A percentile compares a stretch with the other conserved stretches of the same genome.
Conservation (phyloP, 2,113 vertebrate species). For the Sinocyclocheilus grahami region DNA sequence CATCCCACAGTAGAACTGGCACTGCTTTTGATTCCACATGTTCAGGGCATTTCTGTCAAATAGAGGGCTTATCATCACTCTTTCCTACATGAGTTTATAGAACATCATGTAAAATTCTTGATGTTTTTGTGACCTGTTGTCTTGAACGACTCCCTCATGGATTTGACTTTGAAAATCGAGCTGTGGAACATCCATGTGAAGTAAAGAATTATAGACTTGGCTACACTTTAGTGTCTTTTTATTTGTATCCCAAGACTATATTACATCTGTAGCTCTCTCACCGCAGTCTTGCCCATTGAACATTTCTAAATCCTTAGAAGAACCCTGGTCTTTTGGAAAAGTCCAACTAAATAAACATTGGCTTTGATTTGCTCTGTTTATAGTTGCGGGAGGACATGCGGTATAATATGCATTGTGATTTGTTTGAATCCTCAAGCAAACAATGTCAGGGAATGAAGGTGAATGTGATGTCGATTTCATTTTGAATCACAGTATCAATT, state of each 20-base stretch:
- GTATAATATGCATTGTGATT: conserved; percentile 23
- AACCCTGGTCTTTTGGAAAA: conserved; percentile 2
- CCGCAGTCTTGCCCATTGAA: background rate
- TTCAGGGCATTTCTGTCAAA: conserved; percentile 43
- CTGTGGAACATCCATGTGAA: conserved; percentile 36
- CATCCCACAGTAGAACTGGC: background rate
- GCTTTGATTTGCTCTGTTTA: conserved; percentile 26
- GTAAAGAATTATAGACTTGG: conserved; percentile 41
- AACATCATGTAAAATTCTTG: conserved; percentile 27
- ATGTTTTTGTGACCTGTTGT: conserved; percentile 36
- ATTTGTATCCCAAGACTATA: conserved; percentile 32
- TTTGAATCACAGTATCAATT: background rate
- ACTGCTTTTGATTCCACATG: conserved; percentile 32
- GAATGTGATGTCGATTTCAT: conserved; percentile 15
- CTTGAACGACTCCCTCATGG: conserved; percentile 21
- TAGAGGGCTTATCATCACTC: conserved; percentile 33
- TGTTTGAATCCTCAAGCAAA: conserved; percentile 20
- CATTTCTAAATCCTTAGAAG: background rate
- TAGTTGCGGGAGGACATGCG: background rate
- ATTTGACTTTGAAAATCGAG: conserved; percentile 35
- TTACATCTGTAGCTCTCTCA: conserved; percentile 6
- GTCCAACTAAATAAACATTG: conserved; percentile 28
- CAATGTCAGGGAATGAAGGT: conserved; percentile 9
- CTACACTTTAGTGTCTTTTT: conserved; percentile 23
- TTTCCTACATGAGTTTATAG: conserved; percentile 7